A percentile compares a stretch with the other conserved stretches of the same genome.
Conservation (phyloP, 37 sponge, comb jelly and placozoan genomes). For the Halichondria panicea region DNA sequence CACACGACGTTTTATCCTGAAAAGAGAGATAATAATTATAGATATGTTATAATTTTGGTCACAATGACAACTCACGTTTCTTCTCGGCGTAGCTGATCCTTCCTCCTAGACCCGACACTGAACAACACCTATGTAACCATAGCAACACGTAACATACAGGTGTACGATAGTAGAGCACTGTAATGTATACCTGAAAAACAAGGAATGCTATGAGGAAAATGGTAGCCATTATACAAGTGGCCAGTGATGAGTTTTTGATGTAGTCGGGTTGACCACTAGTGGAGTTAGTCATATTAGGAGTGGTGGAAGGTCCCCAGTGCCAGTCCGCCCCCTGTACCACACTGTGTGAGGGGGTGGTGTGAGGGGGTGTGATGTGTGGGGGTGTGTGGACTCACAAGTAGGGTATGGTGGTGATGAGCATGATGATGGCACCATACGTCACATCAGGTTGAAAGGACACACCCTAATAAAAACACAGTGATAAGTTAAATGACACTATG, state of each 20-base stretch:
- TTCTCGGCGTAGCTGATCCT: conserved; percentile 22
- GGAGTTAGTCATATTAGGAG: neutral
- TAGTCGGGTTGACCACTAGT: conserved; percentile 39
- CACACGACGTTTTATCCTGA: conserved; percentile 50
- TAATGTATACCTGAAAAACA: conserved; percentile 43
- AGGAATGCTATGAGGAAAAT: conserved; percentile 70
- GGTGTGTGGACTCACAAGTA: conserved; percentile 77
- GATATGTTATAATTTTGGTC: neutral
- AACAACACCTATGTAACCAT: conserved; percentile 47
- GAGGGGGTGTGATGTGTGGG: too few species aligned
- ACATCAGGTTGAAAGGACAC: conserved; percentile 81
- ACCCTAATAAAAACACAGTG: conserved; percentile 55
- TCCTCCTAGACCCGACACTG: conserved; percentile 56
- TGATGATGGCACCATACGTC: conserved; percentile 74
- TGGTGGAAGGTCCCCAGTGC: conserved; percentile 68
- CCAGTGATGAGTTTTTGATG: conserved; percentile 65
- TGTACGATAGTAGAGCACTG: neutral
- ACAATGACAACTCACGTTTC: conserved; percentile 37
- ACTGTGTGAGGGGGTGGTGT: conserved; percentile 11
- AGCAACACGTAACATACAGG: conserved; percentile 1
- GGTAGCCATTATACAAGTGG: conserved; percentile 49
- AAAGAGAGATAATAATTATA: neutral
- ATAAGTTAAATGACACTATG: too few species aligned
- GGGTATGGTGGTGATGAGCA: conserved; percentile 82
- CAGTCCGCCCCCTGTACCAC: conserved; percentile 94